A percentile compares a stretch with the other conserved stretches of the same genome.
Evolutionary conservation across 1,140 invertebrate species (phyloP).

Genomic region (Thaumatotibia leucotreta): DNA sequence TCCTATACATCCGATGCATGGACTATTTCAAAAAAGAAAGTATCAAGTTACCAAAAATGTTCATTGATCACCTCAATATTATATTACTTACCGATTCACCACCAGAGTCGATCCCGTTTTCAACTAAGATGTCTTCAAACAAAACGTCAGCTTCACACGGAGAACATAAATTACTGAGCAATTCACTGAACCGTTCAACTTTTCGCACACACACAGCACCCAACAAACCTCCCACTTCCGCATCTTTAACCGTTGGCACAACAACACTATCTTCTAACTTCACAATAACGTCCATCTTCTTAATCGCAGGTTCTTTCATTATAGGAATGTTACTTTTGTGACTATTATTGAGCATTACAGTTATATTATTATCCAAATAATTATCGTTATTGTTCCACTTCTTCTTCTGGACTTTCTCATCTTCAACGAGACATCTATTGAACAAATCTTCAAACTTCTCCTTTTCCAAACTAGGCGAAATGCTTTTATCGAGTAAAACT

Average conservation of each 20-base stretch:
- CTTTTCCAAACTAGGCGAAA: constrained; percentile 49
- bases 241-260: constrained; percentile 64
- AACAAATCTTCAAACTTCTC: constrained; percentile 61
- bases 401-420: constrained; percentile 25
- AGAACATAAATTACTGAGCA: constrained; percentile 70
- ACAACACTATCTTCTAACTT: constrained; percentile 50
- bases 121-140: constrained; percentile 65
- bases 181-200: constrained; percentile 72
- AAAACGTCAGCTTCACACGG: constrained; percentile 66
- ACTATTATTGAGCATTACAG: constrained; percentile 43
- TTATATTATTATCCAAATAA: constrained; percentile 24
- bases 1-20: too few species aligned
- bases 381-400: constrained; percentile 32
- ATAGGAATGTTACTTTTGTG: constrained; percentile 53
- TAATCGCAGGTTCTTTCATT: constrained; percentile 40
- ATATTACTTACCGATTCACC: constrained; percentile 46
- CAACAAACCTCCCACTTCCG: constrained; percentile 53
- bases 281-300: constrained; percentile 38
- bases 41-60: too few species aligned
- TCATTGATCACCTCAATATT: too few species aligned
- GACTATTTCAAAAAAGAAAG: too few species aligned
- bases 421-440: constrained; percentile 47
- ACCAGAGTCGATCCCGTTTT: constrained; percentile 57
- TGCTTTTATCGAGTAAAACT: constrained; percentile 45
- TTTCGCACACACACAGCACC: constrained; percentile 69